Conservation (phyloP, 2,113 vertebrate species). For the Eublepharis macularius region DNA sequence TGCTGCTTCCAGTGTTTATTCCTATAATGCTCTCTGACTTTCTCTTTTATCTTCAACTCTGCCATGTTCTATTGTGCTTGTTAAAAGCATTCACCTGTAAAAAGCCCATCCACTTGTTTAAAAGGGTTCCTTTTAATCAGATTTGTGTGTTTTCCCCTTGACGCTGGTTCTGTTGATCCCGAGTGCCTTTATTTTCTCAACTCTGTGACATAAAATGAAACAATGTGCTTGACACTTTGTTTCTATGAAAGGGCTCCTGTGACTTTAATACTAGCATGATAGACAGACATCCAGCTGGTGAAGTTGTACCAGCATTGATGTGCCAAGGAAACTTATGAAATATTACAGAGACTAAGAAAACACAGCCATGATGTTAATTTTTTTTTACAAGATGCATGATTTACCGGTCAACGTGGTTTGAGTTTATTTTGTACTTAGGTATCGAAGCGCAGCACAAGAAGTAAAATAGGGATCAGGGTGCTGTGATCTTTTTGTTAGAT, state of each 20-base stretch:
- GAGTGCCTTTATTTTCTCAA: neutral
- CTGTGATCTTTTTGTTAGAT: no score
- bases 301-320: neutral
- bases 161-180: constrained; percentile 19
- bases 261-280: neutral
- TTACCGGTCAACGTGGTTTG: no score
- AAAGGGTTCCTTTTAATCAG: neutral
- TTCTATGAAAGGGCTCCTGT: neutral
- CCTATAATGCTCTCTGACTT: neutral
- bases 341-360: neutral
- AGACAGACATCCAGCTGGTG: neutral
- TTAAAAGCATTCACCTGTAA: constrained; percentile 9
- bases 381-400: no score
- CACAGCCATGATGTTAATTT: no score
- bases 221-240: neutral
- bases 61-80: neutral
- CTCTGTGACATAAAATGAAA: constrained; percentile 21
- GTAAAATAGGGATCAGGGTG: no score
- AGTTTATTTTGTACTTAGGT: no score
- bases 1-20: neutral
- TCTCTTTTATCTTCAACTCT: neutral
- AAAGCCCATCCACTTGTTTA: constrained; percentile 3
- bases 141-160: neutral
- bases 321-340: neutral
- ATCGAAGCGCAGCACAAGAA: no score